These are phyloP conservation scores for Onychostruthus taczanowskii DNA, from an alignment of 2,113 vertebrate genomes.

Conservation along the genomic window DNA sequence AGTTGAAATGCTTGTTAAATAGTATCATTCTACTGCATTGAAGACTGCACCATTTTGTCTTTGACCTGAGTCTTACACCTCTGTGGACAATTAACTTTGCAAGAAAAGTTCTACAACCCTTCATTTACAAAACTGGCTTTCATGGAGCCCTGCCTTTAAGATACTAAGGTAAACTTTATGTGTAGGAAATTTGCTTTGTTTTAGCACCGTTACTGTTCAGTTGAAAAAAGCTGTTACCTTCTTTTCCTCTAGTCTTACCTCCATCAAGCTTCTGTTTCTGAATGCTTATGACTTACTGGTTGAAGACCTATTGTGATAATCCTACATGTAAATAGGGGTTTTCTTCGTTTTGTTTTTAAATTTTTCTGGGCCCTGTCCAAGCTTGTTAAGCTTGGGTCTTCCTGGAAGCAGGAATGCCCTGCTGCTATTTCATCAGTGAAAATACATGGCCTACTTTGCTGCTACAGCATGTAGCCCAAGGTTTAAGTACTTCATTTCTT, in stretches of 20 bases:
- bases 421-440: neutral
- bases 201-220: neutral
- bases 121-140: neutral
- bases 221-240: neutral
- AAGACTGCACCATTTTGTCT: neutral
- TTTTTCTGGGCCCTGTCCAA: neutral
- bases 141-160: neutral
- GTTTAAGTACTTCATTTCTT: neutral
- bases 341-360: neutral
- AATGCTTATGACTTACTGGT: neutral
- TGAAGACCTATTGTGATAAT: neutral
- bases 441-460: neutral
- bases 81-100: neutral
- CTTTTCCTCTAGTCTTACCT: neutral
- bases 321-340: rapidly evolving
- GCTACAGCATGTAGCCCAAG: neutral
- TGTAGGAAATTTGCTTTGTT: neutral
- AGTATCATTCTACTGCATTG: neutral
- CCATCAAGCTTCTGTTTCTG: neutral
- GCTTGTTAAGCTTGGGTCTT: neutral
- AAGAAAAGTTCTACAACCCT: neutral
- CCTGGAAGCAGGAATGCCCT: neutral
- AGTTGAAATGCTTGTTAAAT: neutral
- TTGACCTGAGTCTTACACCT: neutral
- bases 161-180: neutral